phyloP scores from a whole-genome alignment of 2,797 vertebrate genomes.

The Enteromius fasciolatus region DNA sequence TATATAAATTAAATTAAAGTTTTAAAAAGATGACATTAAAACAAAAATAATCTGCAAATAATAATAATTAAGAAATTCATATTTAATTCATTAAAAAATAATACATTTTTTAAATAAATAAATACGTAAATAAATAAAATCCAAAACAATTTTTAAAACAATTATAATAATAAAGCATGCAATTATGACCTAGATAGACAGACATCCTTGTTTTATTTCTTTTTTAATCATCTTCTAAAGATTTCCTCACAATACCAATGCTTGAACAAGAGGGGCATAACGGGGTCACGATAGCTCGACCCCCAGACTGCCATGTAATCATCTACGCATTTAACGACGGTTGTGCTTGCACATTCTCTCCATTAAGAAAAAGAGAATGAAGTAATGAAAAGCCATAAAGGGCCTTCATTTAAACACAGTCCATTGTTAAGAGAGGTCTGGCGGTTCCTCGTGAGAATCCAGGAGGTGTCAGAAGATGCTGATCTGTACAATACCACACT shows the following conservation, averaged over 20 bases:
- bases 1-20: no score
- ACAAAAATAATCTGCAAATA: no score
- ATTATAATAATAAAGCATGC: neutral
- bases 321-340: constrained; percentile 68
- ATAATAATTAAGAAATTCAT: no score
- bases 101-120: no score
- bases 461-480: constrained; percentile 15
- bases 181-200: neutral
- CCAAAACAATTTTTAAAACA: neutral
- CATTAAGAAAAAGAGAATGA: constrained; percentile 51
- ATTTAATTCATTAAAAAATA: no score
- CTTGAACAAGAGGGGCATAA: neutral
- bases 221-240: constrained; percentile 42
- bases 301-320: constrained; percentile 51
- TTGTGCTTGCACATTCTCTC: constrained; percentile 53
- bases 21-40: no score
- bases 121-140: no score
- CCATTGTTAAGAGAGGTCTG: constrained; percentile 37
- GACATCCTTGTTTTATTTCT: neutral
- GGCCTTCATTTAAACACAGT: constrained; percentile 3
- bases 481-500: neutral
- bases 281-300: constrained; percentile 40
- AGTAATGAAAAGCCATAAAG: constrained; percentile 65
- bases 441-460: constrained; percentile 18
- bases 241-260: constrained; percentile 18